phyloP scores from a whole-genome alignment of 2,113 vertebrate genomes.

The Cyrtonyx montezumae region DNA sequence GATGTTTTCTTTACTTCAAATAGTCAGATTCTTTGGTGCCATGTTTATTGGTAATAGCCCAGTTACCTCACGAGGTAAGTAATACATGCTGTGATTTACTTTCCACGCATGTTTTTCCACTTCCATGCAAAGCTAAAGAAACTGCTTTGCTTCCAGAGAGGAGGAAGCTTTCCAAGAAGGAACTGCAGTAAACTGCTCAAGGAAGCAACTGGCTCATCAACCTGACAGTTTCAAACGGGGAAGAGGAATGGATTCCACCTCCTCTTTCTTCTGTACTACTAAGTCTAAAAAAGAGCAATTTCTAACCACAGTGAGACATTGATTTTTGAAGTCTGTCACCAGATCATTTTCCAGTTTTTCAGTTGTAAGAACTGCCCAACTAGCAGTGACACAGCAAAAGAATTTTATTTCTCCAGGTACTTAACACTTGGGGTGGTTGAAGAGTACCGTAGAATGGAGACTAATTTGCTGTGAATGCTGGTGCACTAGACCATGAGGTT shows the following conservation, averaged over 20 bases:
- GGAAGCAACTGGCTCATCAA: neutral
- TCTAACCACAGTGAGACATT: neutral
- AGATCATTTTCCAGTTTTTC: neutral
- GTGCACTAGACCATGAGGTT: conserved; percentile 20
- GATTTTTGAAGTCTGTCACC: neutral
- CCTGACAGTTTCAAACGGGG: neutral
- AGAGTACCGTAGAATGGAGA: conserved; percentile 17
- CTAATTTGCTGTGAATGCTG: conserved; percentile 32
- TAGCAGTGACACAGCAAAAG: neutral
- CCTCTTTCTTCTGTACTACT: neutral
- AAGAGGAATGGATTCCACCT: neutral
- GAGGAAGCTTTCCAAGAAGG: neutral
- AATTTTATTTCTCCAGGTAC: neutral
- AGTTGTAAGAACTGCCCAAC: neutral
- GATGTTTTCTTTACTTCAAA: neutral
- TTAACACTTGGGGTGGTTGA: neutral
- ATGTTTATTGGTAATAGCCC: neutral
- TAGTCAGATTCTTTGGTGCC: accelerated
- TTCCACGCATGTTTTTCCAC: neutral
- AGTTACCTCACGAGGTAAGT: neutral
- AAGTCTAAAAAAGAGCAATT: neutral
- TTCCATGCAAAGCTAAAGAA: neutral
- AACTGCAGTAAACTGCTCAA: neutral
- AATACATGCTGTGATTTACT: neutral
- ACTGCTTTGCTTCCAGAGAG: neutral